These are phyloP conservation scores for Cyclophora punctaria DNA, from an alignment of 2,888 invertebrate genomes.

Conservation along the genomic window DNA sequence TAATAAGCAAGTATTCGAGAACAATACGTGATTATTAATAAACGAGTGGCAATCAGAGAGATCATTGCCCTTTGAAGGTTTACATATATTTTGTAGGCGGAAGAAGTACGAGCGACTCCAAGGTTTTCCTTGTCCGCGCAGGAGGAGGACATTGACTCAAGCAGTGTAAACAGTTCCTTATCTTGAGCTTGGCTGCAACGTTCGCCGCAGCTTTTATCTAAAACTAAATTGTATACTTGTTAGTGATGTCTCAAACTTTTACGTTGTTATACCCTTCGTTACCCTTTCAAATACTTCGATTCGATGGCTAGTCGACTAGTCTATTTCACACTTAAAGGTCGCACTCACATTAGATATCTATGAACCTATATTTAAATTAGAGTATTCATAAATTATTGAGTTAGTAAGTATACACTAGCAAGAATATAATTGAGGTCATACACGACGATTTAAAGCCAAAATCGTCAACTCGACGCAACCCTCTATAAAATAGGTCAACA, in stretches of 20 bases:
- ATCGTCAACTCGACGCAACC: not conserved
- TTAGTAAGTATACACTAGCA: too few relatives aligned
- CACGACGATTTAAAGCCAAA: too few relatives aligned
- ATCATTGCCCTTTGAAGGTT: conserved; percentile 50
- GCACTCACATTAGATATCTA: too few relatives aligned
- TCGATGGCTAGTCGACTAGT: too few relatives aligned
- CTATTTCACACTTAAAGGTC: too few relatives aligned
- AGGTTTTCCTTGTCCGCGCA: conserved; percentile 65
- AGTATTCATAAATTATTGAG: too few relatives aligned
- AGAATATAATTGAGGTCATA: too few relatives aligned
- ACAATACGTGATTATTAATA: conserved; percentile 32
- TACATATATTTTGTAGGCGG: conserved; percentile 39
- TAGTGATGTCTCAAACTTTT: conserved; percentile 20
- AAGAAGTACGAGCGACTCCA: conserved; percentile 52
- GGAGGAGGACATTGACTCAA: conserved; percentile 74
- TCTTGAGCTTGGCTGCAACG: conserved; percentile 58
- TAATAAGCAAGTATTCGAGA: conserved; percentile 16
- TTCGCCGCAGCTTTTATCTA: conserved; percentile 66
- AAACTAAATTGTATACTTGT: conserved; percentile 37
- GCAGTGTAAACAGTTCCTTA: conserved; percentile 74
- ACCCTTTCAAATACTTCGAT: too few relatives aligned
- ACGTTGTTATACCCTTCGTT: not conserved
- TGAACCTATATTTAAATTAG: too few relatives aligned
- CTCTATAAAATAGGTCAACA: conserved; percentile 16
- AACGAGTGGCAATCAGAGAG: conserved; percentile 33